Conservation (phyloP, 2,797 vertebrate genomes). For the Sciaenops ocellatus region DNA sequence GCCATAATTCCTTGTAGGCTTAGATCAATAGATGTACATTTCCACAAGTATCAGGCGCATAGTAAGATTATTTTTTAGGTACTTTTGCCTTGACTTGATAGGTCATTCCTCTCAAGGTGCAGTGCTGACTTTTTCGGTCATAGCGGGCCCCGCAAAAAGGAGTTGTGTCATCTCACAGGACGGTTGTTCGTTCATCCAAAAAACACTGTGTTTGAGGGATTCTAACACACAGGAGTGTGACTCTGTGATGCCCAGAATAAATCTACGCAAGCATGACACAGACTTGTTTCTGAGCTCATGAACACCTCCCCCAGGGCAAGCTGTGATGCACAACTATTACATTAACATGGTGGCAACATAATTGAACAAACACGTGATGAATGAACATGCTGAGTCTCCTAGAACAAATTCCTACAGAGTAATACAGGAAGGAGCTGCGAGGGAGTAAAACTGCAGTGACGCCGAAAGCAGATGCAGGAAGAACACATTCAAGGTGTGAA, state of each 20-base stretch:
- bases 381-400: background rate
- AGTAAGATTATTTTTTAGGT: slow-evolving; percentile 41
- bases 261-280: slow-evolving; percentile 36
- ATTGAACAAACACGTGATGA: slow-evolving; percentile 16
- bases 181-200: background rate
- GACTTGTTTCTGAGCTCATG: slow-evolving; percentile 29
- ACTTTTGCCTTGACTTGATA: slow-evolving; percentile 41
- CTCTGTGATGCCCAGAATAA: background rate
- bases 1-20: slow-evolving; percentile 60
- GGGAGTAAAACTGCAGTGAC: background rate
- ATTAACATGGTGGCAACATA: slow-evolving; percentile 8
- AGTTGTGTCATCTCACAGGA: background rate
- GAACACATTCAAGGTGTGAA: background rate
- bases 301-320: slow-evolving; percentile 29
- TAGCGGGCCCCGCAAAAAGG: background rate
- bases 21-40: slow-evolving; percentile 73
- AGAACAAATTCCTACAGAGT: background rate
- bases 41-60: slow-evolving; percentile 48
- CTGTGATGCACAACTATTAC: slow-evolving; percentile 15
- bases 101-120: slow-evolving; percentile 30
- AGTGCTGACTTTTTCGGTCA: slow-evolving; percentile 21
- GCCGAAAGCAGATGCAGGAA: background rate
- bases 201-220: background rate
- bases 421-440: background rate
- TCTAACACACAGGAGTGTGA: background rate